Base-by-base conservation (phyloP, 2,888 invertebrate genomes). In the Leptinotarsa tumamoca region DNA sequence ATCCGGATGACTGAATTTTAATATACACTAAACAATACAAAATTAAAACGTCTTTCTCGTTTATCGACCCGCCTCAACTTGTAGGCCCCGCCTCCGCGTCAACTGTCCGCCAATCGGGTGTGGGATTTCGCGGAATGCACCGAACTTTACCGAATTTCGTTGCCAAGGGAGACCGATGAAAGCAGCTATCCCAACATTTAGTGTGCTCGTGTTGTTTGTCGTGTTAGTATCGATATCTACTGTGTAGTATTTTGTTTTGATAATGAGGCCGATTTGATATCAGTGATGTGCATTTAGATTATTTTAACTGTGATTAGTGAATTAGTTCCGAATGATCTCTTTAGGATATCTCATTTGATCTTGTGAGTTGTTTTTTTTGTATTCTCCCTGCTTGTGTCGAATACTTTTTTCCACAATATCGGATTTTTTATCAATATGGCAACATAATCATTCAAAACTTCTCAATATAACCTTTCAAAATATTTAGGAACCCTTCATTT, bases 121-220 rank as follows among this genome's bases (percentile, higher is more conserved):
- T 50, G 63, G 54, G 63, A 67, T 67, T 58, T 17, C 15, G 74
- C 88, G 88, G 83, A 68, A 10, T 13, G 21, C 4, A 21, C n/a
- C 89, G 89, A 85, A 75, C 27, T 23, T 66, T 10, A 23, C 71
- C 89, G 89, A 89, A 74, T 56, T 66, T 73, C 81, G 89, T 89
- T 89, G 88, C 88, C 84, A 88, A 84, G 89, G 89, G 89, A 86
- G 85, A 89, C 89, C 86, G 83, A 83, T 82, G 84, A 85, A 87
- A 85, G 84, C 86, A 83, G 83, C 84, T 84, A 84, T 85, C 83
- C 85, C 83, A 86, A 87, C 87, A 86, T 80, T 88, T 87, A 89
- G 89, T 89, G 84, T 85, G 86, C 83, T 85, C 88, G 88, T 86
- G 88, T 86, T 85, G 84, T 84, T 85, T 86, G 84, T 81, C 85